Evolutionary conservation across 2,797 vertebrate genomes (phyloP).

Genomic region (Fratercula arctica): DNA sequence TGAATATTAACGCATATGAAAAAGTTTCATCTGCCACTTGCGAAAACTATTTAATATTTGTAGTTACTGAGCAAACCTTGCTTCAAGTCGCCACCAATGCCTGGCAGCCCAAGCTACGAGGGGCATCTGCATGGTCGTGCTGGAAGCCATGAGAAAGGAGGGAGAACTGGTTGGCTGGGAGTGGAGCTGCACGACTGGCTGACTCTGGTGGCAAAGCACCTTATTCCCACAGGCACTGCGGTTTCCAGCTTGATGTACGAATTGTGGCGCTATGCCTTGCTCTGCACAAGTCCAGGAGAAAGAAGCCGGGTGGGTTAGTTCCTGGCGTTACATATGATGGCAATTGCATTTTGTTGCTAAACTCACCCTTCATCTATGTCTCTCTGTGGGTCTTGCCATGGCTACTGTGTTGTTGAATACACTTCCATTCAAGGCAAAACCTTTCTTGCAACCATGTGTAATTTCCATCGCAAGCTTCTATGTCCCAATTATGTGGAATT

Average conservation of each 20-base stretch:
- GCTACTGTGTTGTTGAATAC: neutral
- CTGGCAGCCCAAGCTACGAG: rapidly evolving
- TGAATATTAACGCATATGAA: neutral
- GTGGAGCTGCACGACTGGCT: neutral
- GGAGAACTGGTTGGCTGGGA: neutral
- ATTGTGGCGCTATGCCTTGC: neutral
- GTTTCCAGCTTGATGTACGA: neutral
- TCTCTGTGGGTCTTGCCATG: neutral
- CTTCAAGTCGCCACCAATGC: neutral
- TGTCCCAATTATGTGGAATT: neutral
- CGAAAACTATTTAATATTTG: neutral
- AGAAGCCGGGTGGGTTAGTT: neutral
- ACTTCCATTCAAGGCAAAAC: neutral
- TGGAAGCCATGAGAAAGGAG: neutral
- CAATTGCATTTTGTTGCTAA: neutral
- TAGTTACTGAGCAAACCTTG: neutral
- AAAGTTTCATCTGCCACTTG: neutral
- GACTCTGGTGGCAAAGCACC: neutral
- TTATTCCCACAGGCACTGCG: neutral
- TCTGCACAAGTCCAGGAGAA: neutral
- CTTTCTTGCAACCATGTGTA: neutral
- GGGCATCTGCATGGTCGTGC: rapidly evolving
- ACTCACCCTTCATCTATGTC: neutral
- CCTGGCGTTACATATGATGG: neutral
- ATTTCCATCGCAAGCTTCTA: neutral